These are phyloP conservation scores for Thereva unica DNA, from an alignment of 2,888 invertebrate genomes.

Conservation along the genomic window DNA sequence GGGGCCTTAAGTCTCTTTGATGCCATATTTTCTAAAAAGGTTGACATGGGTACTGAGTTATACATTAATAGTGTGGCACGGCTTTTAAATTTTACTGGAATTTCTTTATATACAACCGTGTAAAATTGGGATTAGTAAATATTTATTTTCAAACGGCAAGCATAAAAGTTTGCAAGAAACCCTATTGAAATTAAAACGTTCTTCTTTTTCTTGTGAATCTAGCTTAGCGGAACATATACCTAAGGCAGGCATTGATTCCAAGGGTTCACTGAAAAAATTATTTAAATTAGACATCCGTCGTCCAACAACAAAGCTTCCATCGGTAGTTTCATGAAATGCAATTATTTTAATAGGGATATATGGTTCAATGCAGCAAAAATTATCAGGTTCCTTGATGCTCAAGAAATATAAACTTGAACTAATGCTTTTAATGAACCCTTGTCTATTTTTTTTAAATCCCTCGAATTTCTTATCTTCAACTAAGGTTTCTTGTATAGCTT, in stretches of 20 bases:
- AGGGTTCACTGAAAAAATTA: constrained; percentile 6
- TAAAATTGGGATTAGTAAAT: not conserved
- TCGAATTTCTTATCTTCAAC: not conserved
- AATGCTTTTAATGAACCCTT: not conserved
- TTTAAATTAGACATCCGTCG: not conserved
- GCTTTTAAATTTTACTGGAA: not conserved
- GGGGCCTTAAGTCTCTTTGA: no score
- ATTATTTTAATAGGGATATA: constrained; percentile 6
- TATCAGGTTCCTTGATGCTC: constrained; percentile 1
- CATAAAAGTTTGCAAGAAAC: not conserved
- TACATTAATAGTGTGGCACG: not conserved
- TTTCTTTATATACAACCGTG: constrained; percentile 6
- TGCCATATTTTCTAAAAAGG: not conserved
- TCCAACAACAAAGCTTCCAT: not conserved
- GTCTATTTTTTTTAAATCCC: not conserved
- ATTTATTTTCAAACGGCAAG: constrained; percentile 2
- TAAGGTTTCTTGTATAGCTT: constrained; percentile 1
- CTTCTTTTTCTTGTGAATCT: not conserved
- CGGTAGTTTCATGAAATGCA: not conserved
- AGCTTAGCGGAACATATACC: not conserved
- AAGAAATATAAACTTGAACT: not conserved
- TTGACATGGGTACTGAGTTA: not conserved
- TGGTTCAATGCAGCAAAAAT: constrained; percentile 5
- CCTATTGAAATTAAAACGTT: not conserved
- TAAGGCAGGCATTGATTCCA: not conserved